Base-by-base conservation (phyloP, 2,888 invertebrate species). In the Nomada goodeniana region DNA sequence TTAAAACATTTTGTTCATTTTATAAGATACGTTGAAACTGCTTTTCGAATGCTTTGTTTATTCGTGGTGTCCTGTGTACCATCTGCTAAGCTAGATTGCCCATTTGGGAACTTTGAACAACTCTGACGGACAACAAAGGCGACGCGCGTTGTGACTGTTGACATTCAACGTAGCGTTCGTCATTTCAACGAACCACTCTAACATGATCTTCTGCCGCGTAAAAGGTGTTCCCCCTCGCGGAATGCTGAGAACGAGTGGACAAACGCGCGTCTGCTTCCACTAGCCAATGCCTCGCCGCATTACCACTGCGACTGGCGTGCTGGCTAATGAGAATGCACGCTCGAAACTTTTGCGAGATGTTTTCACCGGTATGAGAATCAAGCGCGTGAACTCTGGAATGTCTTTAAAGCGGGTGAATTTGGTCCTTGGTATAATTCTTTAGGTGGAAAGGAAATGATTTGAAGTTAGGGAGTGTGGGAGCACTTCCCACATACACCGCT, bases 211-310 rank as follows among this genome's bases (percentile, higher is more conserved):
- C 23, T 5, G 61, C 23, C 52, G 60, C 61, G 60, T 61, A 60
- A 68, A 64, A 77, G 76, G 80, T 80, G 69, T 63, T 74, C 53
- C 55, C 63, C 23, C 23, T 29, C 20, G 76, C 70, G 70, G 76
- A 80, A 80, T 73, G 80, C 69, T 83, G 70, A 73, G 53, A 69
- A 70, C 69, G 69, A 65, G 65, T 42, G 76, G 59, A 59, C 52
- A 73, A 52, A 50, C 53, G 18, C 59, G 60, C 57, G 64, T 29
- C 23, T 42, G 52, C 60, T 29, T 71, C 52, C 53, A 11, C 57
- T 57, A 52, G 60, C 63, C 13, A 57, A 77, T 71, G 73, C 70
- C 80, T 76, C 29, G 50, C 60, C 64, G n/a, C 60, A 67, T 80
- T 80, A 80, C 50, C 50, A 70, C 72, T 29, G 71, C 42, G 42